These are phyloP conservation scores for Planiliza haematocheilus DNA, from an alignment of 2,113 vertebrate genomes.

Conservation along the genomic window DNA sequence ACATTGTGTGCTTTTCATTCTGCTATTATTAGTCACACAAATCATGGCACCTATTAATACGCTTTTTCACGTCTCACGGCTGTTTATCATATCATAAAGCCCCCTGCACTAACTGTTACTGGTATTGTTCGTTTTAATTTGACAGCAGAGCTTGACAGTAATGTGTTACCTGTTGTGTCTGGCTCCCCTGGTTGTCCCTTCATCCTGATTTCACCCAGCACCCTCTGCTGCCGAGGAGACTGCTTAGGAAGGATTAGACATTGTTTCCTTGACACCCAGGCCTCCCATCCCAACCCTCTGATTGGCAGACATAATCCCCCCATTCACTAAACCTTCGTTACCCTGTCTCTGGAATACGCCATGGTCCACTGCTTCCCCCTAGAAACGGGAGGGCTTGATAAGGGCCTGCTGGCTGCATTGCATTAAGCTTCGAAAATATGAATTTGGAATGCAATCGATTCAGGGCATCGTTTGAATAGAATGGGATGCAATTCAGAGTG, in stretches of 20 bases:
- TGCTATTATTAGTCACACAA: conserved; percentile 54
- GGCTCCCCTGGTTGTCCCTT: conserved; percentile 65
- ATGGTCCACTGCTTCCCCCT: conserved; percentile 75
- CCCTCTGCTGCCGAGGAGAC: conserved; percentile 73
- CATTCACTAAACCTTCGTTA: conserved; percentile 80
- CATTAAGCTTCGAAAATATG: conserved; percentile 73
- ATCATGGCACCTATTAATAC: conserved; percentile 37
- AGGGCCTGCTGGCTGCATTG: conserved; percentile 71
- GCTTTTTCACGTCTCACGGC: conserved; percentile 23
- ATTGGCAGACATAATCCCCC: conserved; percentile 83
- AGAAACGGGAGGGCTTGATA: conserved; percentile 73
- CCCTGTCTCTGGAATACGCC: conserved; percentile 77
- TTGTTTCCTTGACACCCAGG: conserved; percentile 82
- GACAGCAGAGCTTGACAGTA: conserved; percentile 61
- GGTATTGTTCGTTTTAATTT: conserved; percentile 66
- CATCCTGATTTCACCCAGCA: conserved; percentile 75
- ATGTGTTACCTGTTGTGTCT: conserved; percentile 80
- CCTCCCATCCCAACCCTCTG: conserved; percentile 78
- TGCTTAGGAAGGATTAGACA: conserved; percentile 81
- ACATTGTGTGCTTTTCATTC: conserved; percentile 22
- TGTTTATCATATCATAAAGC: conserved; percentile 59
- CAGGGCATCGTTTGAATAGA: conserved; percentile 75
- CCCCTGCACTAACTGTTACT: conserved; percentile 53
- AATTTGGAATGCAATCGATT: conserved; percentile 79
- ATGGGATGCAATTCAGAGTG: conserved; percentile 74